Evolutionary conservation across 2,888 invertebrate species (phyloP).

Genomic region (Onchidella celtica): DNA sequence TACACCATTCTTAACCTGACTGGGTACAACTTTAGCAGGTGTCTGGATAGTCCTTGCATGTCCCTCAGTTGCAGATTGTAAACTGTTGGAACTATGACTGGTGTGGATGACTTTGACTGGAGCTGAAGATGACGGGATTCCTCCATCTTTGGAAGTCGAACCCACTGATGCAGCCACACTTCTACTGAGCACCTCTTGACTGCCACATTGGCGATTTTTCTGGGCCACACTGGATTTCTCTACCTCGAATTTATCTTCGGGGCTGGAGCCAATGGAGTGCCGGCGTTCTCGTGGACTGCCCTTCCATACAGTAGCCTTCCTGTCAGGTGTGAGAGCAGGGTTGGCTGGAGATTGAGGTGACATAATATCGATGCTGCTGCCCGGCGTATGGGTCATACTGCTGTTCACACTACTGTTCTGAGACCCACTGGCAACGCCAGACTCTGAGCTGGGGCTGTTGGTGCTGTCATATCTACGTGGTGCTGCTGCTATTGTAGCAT

Average conservation of each 20-base stretch:
- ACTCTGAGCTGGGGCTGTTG: constrained; percentile 46
- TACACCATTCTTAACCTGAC: neutral
- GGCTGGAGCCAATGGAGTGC: constrained; percentile 74
- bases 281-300: constrained; percentile 71
- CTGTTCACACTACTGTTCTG: constrained; percentile 39
- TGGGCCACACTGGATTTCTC: constrained; percentile 47
- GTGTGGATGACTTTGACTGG: neutral
- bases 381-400: constrained; percentile 36
- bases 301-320: constrained; percentile 71
- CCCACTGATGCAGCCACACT: constrained; percentile 36
- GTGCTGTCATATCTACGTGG: constrained; percentile 30
- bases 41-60: too few species aligned
- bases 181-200: constrained; percentile 59
- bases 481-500: constrained; percentile 74
- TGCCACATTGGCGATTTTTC: constrained; percentile 60
- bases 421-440: constrained; percentile 37
- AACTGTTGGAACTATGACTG: constrained; percentile 9
- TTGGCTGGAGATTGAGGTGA: constrained; percentile 17
- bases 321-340: constrained; percentile 30
- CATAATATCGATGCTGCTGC: constrained; percentile 26
- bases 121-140: neutral
- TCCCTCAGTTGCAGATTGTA: constrained; percentile 6
- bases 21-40: neutral
- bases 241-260: constrained; percentile 62
- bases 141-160: constrained; percentile 22